phyloP scores from a whole-genome alignment of 2,113 vertebrate genomes.

The Agapornis roseicollis region DNA sequence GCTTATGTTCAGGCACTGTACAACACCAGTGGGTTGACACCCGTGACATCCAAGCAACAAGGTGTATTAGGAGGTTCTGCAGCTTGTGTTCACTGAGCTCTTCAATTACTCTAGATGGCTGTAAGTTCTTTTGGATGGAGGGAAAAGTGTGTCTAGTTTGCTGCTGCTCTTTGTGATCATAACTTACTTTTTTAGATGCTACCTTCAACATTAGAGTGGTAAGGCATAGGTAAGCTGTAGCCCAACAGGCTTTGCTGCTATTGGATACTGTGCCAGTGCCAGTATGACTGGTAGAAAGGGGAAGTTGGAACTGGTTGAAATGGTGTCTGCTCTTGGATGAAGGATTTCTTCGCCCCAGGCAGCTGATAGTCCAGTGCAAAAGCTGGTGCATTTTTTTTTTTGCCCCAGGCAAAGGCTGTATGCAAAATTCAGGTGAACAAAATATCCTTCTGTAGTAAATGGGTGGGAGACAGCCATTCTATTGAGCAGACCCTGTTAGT shows the following conservation, averaged over 20 bases:
- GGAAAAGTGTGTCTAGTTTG: neutral
- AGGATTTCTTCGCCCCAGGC: neutral
- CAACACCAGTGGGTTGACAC: neutral
- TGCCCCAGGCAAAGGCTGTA: neutral
- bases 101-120: neutral
- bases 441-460: neutral
- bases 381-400: too few relatives aligned
- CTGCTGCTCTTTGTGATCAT: neutral
- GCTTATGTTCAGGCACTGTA: neutral
- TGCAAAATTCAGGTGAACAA: constrained; percentile 6
- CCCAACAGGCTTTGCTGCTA: neutral
- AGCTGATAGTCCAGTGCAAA: neutral
- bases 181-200: neutral
- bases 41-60: neutral
- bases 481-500: neutral
- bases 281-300: neutral
- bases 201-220: rapidly evolving
- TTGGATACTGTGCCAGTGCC: neutral
- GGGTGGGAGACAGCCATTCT: neutral
- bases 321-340: neutral
- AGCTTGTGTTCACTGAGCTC: neutral
- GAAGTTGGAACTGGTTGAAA: neutral
- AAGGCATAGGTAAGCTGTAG: neutral
- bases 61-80: neutral
- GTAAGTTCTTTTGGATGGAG: neutral